These are phyloP conservation scores for Hyperopisus bebe DNA, from an alignment of 2,113 vertebrate species.

Conservation along the genomic window DNA sequence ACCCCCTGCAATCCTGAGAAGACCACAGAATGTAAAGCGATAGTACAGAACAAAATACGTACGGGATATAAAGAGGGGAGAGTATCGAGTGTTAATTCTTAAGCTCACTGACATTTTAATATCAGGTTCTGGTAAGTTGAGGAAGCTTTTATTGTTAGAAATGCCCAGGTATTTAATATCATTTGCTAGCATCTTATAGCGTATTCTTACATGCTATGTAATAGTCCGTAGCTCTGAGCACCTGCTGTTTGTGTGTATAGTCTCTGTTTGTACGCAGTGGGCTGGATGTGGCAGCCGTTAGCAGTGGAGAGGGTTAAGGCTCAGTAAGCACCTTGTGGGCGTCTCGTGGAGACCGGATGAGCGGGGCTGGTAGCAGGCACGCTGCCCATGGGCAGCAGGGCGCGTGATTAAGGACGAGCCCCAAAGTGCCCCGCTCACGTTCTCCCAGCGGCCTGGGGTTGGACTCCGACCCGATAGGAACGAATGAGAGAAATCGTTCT, in stretches of 20 bases:
- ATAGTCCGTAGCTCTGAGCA: not conserved
- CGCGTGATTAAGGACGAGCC: not conserved
- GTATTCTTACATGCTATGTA: not conserved
- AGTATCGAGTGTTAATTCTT: not conserved
- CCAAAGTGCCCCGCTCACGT: not conserved
- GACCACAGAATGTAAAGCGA: not conserved
- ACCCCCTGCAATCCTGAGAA: not conserved
- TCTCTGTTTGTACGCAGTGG: not conserved
- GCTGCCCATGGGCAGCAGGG: not conserved
- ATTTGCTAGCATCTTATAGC: not conserved
- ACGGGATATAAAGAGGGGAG: not conserved
- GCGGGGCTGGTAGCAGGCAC: not conserved
- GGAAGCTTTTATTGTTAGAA: not conserved
- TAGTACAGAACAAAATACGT: not conserved
- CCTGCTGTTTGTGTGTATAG: not conserved
- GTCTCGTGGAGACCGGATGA: not conserved
- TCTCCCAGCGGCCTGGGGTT: not conserved
- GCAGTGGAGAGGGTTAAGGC: slow-evolving; percentile 1
- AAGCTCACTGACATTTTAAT: not conserved
- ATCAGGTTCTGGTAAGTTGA: not conserved
- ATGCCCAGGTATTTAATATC: not conserved
- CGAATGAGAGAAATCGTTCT: not conserved
- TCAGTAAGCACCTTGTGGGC: slow-evolving; percentile 13
- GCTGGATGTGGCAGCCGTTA: not conserved
- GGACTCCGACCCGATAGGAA: not conserved